phyloP scores from a whole-genome alignment of 1,140 invertebrate genomes.

The Brachionus paranguensis region DNA sequence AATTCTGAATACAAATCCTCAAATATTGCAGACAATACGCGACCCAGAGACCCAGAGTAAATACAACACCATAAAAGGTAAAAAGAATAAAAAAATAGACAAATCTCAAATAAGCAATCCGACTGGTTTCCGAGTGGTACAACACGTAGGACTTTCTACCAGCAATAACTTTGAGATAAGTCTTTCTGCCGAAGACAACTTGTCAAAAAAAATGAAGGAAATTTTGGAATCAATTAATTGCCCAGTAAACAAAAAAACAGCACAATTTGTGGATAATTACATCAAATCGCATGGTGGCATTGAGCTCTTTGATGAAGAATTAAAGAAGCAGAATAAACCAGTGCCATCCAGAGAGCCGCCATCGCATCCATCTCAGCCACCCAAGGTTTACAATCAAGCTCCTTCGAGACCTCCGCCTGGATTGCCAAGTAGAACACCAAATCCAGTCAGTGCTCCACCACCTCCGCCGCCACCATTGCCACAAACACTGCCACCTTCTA shows the following conservation, averaged over 20 bases:
- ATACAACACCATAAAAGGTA: background rate
- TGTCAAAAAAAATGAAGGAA: slow-evolving; percentile 9
- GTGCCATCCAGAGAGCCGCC: background rate
- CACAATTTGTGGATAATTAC: slow-evolving; percentile 1
- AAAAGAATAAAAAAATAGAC: slow-evolving; percentile 39
- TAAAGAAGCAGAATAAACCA: background rate
- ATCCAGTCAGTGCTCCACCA: background rate
- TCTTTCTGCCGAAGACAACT: background rate
- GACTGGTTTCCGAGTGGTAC: slow-evolving; percentile 8
- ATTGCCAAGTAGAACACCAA: background rate
- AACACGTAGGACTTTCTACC: slow-evolving; percentile 9
- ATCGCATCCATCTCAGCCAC: background rate
- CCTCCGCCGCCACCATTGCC: slow-evolving; percentile 15
- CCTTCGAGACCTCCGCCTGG: background rate
- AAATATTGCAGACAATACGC: background rate
- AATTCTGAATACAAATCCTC: background rate
- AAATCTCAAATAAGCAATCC: slow-evolving; percentile 36
- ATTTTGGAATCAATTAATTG: background rate
- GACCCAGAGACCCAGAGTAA: background rate
- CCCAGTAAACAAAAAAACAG: slow-evolving; percentile 34
- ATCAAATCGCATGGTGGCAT: slow-evolving; percentile 17
- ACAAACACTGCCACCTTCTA: slow-evolving; percentile 1
- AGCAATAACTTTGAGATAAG: slow-evolving; percentile 33
- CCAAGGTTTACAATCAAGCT: background rate
- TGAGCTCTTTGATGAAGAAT: slow-evolving; percentile 1